These are phyloP conservation scores for Agriopis aurantiaria DNA, from an alignment of 2,888 invertebrate genomes.

Conservation along the genomic window DNA sequence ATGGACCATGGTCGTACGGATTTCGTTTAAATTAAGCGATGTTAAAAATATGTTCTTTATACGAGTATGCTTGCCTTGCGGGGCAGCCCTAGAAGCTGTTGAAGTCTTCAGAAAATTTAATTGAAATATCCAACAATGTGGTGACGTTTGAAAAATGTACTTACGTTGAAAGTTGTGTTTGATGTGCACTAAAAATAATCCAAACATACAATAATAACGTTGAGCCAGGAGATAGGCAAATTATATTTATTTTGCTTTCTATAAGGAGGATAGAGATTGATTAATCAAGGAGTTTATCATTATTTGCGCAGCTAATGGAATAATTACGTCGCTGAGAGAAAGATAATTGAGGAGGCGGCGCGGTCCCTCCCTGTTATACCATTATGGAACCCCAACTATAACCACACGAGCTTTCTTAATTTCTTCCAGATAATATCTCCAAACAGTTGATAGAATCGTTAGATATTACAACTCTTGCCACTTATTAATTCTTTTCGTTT, in stretches of 20 bases:
- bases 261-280: constrained; percentile 39
- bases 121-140: constrained; percentile 61
- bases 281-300: constrained; percentile 74
- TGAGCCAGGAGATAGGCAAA: constrained; percentile 21
- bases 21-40: too few relatives aligned
- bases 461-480: constrained; percentile 19
- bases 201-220: neutral
- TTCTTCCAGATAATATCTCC: constrained; percentile 34
- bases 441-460: constrained; percentile 26
- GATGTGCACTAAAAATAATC: constrained; percentile 21
- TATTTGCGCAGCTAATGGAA: constrained; percentile 81
- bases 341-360: constrained; percentile 65
- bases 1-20: too few relatives aligned
- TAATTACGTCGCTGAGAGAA: constrained; percentile 70
- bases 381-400: constrained; percentile 57
- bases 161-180: constrained; percentile 12
- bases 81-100: constrained; percentile 59
- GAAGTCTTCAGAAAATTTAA: constrained; percentile 65
- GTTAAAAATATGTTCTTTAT: neutral
- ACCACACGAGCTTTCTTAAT: constrained; percentile 44
- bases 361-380: constrained; percentile 42
- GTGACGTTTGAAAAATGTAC: constrained; percentile 56
- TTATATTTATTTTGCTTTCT: constrained; percentile 33
- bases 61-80: constrained; percentile 9
- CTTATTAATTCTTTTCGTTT: constrained; percentile 29